Evolutionary conservation across 2,888 invertebrate genomes (phyloP).

Genomic region (Zygothrica quintamaculata): DNA sequence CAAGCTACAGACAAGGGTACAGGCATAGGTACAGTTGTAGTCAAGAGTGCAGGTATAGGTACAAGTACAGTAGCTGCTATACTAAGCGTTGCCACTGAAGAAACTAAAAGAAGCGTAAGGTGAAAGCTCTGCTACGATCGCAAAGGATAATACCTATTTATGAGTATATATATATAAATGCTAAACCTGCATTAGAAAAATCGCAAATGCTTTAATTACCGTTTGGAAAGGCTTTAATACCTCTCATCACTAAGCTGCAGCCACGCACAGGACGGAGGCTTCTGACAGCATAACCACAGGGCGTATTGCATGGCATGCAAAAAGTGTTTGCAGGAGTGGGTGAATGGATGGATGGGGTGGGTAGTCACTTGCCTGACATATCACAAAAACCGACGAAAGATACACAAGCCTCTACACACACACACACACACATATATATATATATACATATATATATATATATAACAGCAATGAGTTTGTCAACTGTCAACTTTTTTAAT

Average conservation of each 20-base stretch:
- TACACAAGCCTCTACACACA: conserved; percentile 10
- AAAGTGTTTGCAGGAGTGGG: conserved; percentile 6
- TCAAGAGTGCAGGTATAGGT: too few relatives aligned
- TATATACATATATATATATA: conserved; percentile 8
- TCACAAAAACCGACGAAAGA: conserved; percentile 70
- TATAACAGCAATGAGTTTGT: conserved; percentile 70
- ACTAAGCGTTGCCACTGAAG: too few relatives aligned
- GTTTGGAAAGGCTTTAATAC: too few relatives aligned
- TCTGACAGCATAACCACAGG: conserved; percentile 37
- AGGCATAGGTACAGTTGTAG: too few relatives aligned
- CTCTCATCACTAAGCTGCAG: conserved; percentile 1
- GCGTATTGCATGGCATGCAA: conserved; percentile 12
- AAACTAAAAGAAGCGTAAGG: too few relatives aligned
- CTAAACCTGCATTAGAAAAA: too few relatives aligned
- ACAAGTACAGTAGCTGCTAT: too few relatives aligned
- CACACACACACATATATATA: conserved; percentile 24
- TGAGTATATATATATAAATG: too few relatives aligned
- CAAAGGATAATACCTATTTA: too few relatives aligned
- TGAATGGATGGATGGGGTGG: neutral
- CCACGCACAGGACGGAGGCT: conserved; percentile 1
- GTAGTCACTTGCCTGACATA: conserved; percentile 65
- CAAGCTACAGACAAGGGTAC: too few relatives aligned
- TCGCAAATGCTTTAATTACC: too few relatives aligned
- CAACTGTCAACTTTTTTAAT: conserved; percentile 81
- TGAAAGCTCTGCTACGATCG: too few relatives aligned